Evolutionary conservation across 1,140 invertebrate species (phyloP), one percentile per base, ranked within the genome.

Genomic region (Apolygus lucorum): DNA sequence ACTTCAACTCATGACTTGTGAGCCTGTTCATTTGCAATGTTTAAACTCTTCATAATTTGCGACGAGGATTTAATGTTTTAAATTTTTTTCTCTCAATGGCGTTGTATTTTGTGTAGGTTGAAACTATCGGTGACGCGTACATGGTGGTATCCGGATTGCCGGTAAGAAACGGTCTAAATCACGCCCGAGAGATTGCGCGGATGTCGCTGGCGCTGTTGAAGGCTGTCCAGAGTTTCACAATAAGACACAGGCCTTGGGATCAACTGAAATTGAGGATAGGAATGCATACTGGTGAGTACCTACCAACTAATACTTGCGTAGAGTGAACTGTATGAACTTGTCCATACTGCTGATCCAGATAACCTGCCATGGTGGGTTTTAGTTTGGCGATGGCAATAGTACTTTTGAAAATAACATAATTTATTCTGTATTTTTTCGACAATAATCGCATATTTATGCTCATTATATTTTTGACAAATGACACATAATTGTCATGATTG

Each of bases 41-140:
- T n/a, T n/a, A n/a, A n/a, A n/a, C n/a, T 42, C 17, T 42, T 42
- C 34, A 42, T 42, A 17, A 42, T 42, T 42, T 42, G 34, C 4
- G 34, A 42, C 34, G 4, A 4, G 34, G 4, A 4, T 8, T 8
- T 17, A 42, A 42, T 42, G 4, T 42, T 42, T 42, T 42, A 17
- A 17, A 17, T 42, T 42, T 42, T 42, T 17, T 17, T 42, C 17
- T 42, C 65, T n/a, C n/a, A 63, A 14, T 22, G 8, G 11, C 22
- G 22, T 63, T 66, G 28, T 67, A 73, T 77, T 75, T 26, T 73
- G n/a, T n/a, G n/a, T n/a, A 95, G 92, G 92, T 96, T 52, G 95
- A 98, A 81, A 98, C 95, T 2, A 98, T 98, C 73, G 95, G 95
- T 0, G 96, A 99, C 78, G 95, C 95, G 1, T 98, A 99, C 79